These are phyloP conservation scores for Ischnura elegans DNA, from an alignment of 2,888 invertebrate species.

Conservation along the genomic window DNA sequence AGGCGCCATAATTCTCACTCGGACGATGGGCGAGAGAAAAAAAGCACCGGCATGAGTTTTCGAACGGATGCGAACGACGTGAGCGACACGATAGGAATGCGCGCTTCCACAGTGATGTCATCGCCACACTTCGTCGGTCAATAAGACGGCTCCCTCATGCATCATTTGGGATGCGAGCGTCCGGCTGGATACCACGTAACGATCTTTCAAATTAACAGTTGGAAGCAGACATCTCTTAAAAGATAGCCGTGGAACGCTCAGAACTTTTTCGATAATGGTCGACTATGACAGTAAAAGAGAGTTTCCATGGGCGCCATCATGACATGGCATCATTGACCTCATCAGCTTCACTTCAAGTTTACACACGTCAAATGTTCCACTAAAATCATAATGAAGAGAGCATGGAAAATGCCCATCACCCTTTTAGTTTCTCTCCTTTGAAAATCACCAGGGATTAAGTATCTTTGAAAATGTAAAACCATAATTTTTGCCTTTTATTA, in stretches of 20 bases:
- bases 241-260: neutral
- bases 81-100: constrained; percentile 27
- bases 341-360: neutral
- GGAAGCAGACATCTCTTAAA: neutral
- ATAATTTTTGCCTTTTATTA: no score
- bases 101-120: constrained; percentile 1
- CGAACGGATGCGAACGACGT: neutral
- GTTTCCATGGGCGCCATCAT: neutral
- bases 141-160: neutral
- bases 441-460: no score
- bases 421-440: no score
- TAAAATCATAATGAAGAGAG: neutral
- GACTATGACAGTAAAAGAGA: neutral
- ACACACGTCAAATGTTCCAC: neutral
- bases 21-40: neutral
- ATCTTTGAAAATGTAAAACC: no score
- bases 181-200: neutral
- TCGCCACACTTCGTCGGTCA: neutral
- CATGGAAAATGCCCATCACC: neutral
- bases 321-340: neutral
- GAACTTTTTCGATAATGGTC: neutral
- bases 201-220: neutral
- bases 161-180: neutral
- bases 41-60: neutral
- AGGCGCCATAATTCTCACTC: neutral